These are phyloP conservation scores for Mimas tiliae DNA, from an alignment of 2,888 invertebrate genomes.

Conservation along the genomic window DNA sequence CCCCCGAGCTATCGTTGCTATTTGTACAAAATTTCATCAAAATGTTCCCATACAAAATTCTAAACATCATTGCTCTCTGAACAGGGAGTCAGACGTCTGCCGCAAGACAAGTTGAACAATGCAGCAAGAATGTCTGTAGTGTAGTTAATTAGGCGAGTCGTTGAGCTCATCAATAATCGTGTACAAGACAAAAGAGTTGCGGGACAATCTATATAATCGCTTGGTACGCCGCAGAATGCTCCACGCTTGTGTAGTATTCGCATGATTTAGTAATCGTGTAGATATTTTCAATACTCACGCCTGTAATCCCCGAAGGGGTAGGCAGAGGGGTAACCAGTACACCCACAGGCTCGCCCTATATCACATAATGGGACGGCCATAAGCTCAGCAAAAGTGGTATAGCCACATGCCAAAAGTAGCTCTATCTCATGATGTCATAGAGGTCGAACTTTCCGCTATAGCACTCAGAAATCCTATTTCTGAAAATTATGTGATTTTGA, in stretches of 20 bases:
- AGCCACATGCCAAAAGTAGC: too few relatives aligned
- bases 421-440: too few relatives aligned
- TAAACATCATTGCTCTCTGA: background rate
- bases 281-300: too few relatives aligned
- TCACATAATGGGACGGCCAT: too few relatives aligned
- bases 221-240: constrained; percentile 21
- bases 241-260: constrained; percentile 3
- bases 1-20: too few relatives aligned
- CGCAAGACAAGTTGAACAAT: background rate
- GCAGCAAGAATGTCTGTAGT: constrained; percentile 12
- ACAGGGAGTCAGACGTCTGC: background rate
- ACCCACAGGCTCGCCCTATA: too few relatives aligned
- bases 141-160: constrained; percentile 14
- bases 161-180: constrained; percentile 26
- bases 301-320: too few relatives aligned
- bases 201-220: constrained; percentile 26
- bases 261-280: background rate
- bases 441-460: too few relatives aligned
- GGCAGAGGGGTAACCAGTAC: too few relatives aligned
- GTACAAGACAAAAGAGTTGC: constrained; percentile 22
- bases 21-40: background rate
- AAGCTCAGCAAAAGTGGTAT: too few relatives aligned
- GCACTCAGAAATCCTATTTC: too few relatives aligned
- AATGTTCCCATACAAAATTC: background rate
- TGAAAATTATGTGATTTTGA: too few relatives aligned